Percentiles rank a stretch among this genome's conserved stretches.
These are phyloP conservation scores for Hydrophis major DNA, from an alignment of 2,797 vertebrate genomes.

Conservation along the genomic window DNA sequence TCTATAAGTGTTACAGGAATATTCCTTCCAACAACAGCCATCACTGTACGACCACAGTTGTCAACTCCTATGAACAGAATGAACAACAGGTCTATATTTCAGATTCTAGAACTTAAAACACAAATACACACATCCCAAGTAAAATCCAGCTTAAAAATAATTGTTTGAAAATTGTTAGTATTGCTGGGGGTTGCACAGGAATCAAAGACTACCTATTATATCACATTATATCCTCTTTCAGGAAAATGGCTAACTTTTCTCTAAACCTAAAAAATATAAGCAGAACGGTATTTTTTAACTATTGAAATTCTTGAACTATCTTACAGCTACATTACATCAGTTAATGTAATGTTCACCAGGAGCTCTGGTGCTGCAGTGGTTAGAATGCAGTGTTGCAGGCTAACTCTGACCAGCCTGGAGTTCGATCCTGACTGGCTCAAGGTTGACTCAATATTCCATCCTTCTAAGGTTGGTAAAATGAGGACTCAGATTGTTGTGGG, in stretches of 20 bases:
- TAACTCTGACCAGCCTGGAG: not conserved
- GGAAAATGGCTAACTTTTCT: not conserved
- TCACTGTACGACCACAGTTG: constrained; percentile 88
- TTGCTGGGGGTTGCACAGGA: not conserved
- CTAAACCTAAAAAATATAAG: not conserved
- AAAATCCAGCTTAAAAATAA: not conserved
- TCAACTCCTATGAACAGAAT: constrained; percentile 82
- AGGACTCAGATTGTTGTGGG: not conserved
- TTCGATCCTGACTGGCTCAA: not conserved
- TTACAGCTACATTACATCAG: not conserved
- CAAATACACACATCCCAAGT: not conserved
- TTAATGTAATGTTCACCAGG: not conserved
- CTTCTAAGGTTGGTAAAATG: not conserved
- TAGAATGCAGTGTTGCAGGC: not conserved
- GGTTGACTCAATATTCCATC: not conserved
- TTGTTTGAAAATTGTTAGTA: not conserved
- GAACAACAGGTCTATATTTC: not conserved
- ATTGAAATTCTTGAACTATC: not conserved
- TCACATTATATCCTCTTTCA: not conserved
- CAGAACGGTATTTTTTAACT: not conserved
- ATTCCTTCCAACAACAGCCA: constrained; percentile 94
- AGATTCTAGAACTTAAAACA: not conserved
- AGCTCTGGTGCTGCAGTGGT: not conserved
- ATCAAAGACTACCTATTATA: not conserved
- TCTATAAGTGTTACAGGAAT: constrained; percentile 93